phyloP scores from a whole-genome alignment of 2,113 vertebrate genomes.

The Trichomycterus rosablanca region DNA sequence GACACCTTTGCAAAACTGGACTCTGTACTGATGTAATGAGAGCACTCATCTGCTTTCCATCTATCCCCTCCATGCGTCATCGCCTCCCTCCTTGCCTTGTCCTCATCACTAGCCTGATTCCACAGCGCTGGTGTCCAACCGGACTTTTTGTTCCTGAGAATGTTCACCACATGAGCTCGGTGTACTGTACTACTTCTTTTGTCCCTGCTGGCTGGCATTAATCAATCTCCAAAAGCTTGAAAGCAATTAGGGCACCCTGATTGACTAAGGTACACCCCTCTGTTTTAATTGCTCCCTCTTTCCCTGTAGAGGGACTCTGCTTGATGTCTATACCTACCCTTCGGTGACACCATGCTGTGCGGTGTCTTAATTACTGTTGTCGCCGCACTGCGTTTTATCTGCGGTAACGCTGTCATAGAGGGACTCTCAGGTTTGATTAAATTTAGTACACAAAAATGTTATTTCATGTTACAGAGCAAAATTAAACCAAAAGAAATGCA shows the following conservation, averaged over 20 bases:
- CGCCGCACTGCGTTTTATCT: background rate
- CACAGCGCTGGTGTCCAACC: background rate
- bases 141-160: background rate
- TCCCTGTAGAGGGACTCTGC: background rate
- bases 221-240: conserved; percentile 28
- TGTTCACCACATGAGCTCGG: background rate
- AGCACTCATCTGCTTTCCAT: background rate
- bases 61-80: too few species aligned
- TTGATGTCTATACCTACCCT: too few species aligned
- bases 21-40: too few species aligned
- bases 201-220: conserved; percentile 15
- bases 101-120: background rate
- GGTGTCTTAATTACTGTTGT: background rate
- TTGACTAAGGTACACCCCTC: background rate
- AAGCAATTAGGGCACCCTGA: conserved; percentile 27
- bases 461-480: too few species aligned
- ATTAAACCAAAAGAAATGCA: too few species aligned
- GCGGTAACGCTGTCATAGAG: too few species aligned
- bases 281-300: conserved; percentile 21
- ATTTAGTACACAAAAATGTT: too few species aligned
- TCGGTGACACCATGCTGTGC: too few species aligned
- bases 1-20: too few species aligned
- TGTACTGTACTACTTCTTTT: background rate
- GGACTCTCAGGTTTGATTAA: too few species aligned
- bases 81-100: background rate